phyloP scores from a whole-genome alignment of 2,888 invertebrate species.

The Epistrophe grossulariae region DNA sequence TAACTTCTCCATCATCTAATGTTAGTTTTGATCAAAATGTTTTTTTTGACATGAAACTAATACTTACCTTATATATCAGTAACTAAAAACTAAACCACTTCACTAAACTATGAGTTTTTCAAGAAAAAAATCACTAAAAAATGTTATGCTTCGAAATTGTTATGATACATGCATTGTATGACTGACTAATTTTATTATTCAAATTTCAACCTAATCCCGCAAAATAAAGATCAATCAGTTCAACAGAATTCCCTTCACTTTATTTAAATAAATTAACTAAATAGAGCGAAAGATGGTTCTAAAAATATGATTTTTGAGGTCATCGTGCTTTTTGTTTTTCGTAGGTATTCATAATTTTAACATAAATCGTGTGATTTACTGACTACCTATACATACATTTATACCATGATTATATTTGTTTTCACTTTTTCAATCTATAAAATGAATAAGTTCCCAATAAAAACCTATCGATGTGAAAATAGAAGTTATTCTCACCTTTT shows the following conservation, averaged over 20 bases:
- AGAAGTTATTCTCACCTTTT: neutral
- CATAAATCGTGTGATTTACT: neutral
- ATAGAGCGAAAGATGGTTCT: neutral
- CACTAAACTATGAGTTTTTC: no score
- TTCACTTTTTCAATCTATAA: neutral
- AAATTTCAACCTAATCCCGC: neutral
- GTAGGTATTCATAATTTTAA: neutral
- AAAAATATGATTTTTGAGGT: neutral
- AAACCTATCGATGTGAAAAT: neutral
- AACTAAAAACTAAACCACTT: no score
- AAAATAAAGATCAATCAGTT: neutral
- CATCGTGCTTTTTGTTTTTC: neutral
- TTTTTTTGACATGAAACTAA: no score
- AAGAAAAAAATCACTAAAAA: neutral
- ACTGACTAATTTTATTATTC: neutral
- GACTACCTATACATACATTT: neutral
- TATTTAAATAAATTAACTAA: neutral
- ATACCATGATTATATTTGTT: neutral
- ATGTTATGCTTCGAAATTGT: neutral
- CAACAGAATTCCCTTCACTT: neutral
- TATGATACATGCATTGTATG: neutral
- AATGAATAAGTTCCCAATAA: neutral
- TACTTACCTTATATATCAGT: no score
- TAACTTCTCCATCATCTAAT: no score
- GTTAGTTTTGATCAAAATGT: no score